Evolutionary conservation across 64 coral and sea anemone species (phyloP).

Genomic region (Montipora capricornis): DNA sequence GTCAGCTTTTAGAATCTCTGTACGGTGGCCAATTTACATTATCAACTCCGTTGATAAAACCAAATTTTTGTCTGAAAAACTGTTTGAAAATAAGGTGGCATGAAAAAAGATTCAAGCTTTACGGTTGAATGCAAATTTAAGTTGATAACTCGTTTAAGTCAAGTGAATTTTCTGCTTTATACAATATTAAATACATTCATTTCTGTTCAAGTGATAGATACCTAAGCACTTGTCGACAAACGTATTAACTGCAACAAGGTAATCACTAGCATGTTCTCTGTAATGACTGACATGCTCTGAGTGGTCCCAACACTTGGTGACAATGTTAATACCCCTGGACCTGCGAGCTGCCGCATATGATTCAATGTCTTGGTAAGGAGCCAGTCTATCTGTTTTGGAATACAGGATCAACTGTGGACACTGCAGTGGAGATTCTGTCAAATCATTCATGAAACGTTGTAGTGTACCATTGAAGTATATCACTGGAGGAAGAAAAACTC

Average conservation of each 20-base stretch:
- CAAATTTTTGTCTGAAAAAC: too few relatives aligned
- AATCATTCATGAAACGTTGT: conserved; percentile 67
- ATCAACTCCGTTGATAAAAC: too few relatives aligned
- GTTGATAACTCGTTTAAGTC: too few relatives aligned
- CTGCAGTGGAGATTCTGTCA: conserved; percentile 50
- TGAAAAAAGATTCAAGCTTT: too few relatives aligned
- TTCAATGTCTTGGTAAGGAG: conserved; percentile 84
- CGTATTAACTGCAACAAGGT: conserved; percentile 57
- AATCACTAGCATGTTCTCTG: conserved; percentile 88
- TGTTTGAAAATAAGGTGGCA: too few relatives aligned
- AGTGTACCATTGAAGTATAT: conserved; percentile 56
- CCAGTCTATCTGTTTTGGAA: conserved; percentile 83
- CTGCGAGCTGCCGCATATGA: conserved; percentile 62
- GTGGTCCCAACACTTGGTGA: conserved; percentile 82
- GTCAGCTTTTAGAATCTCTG: too few relatives aligned
- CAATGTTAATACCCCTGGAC: conserved; percentile 72
- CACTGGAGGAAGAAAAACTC: conserved; percentile 42
- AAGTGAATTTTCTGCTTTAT: too few relatives aligned
- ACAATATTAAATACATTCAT: neutral
- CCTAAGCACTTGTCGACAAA: conserved; percentile 71
- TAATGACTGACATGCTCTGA: conserved; percentile 96
- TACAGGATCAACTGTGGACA: conserved; percentile 79
- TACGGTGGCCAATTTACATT: too few relatives aligned
- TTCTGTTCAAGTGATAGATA: neutral
- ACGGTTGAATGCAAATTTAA: too few relatives aligned